Evolutionary conservation across 2,113 vertebrate species (phyloP).

Genomic region (Eidolon helvum): DNA sequence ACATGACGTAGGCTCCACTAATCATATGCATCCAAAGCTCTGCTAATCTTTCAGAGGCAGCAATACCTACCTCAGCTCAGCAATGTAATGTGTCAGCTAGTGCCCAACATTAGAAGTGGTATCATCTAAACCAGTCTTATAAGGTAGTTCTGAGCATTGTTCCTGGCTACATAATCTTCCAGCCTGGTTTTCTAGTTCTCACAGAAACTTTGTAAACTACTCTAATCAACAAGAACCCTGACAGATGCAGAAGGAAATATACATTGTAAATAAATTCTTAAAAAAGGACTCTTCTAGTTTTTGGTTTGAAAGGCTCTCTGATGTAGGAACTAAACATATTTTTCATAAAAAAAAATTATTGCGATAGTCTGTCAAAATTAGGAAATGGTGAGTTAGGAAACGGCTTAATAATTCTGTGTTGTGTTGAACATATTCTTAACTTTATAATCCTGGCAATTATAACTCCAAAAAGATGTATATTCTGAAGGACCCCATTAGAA

Average conservation of each 20-base stretch:
- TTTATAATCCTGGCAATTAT: not conserved
- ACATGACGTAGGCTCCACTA: not conserved
- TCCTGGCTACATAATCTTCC: not conserved
- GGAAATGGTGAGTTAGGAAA: not conserved
- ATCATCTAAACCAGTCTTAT: not conserved
- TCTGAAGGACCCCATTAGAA: not conserved
- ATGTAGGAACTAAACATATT: not conserved
- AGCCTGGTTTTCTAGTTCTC: not conserved
- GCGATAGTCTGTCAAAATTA: not conserved
- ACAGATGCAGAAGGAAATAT: not conserved
- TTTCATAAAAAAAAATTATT: not conserved
- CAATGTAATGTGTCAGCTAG: not conserved
- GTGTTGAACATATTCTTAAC: not conserved
- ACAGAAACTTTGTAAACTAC: not conserved
- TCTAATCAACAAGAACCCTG: not conserved
- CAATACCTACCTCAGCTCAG: not conserved
- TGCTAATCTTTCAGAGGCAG: not conserved
- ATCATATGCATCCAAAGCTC: not conserved
- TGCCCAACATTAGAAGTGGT: not conserved
- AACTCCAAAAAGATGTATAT: not conserved
- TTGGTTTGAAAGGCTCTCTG: not conserved
- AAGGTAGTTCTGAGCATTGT: not conserved
- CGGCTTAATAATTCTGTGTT: not conserved
- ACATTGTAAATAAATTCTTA: not conserved
- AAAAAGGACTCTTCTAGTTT: not conserved